Evolutionary conservation across 2,888 invertebrate genomes (phyloP), one percentile per base, ranked within the genome.

Genomic region (Micoletzkya japonica): DNA sequence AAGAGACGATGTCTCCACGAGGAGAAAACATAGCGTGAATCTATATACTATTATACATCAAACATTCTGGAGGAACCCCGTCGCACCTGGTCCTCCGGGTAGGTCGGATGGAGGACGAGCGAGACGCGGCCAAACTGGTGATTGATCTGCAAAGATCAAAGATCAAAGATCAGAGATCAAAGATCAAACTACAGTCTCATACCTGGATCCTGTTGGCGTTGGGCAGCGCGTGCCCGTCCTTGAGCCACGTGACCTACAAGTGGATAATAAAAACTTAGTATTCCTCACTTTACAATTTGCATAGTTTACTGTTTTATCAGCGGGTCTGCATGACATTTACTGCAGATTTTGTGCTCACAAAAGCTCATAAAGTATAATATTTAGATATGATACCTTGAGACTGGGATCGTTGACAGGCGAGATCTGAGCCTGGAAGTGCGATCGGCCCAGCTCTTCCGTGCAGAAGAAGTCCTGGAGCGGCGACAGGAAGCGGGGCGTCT

Each of bases 61-160:
- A 57, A 57, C n/a, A n/a, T 17, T 10, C 26, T 17, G 26, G 10
- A 20, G 1, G 57, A 60, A 24, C 96, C 97, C 86, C 95, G 94
- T 86, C n/a, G n/a, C n/a, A n/a, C n/a, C n/a, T n/a, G n/a, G n/a
- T 98, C 98, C 88, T 98, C 97, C n/a, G 97, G 96, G 71, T 83
- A 85, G 10, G 85, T 82, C 30, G 86, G 85, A 60, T 83, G 78
- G 60, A 85, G 76, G 1, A 78, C 77, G 10, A 85, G 75, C 17
- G 83, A 81, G n/a, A 82, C 82, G 39, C 79, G 83, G 63, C 85
- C 85, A 69, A 85, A 85, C 76, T 83, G 82, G 76, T 85, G 80
- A 70, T 77, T 75, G 24, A 76, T 79, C 74, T 78, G 59, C n/a
- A 76, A 57, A 37, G 20, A 37, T 4, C 32, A 57, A 14, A 32